Conservation (phyloP, 2,113 vertebrate genomes). For the Cyanoliseus patagonus region DNA sequence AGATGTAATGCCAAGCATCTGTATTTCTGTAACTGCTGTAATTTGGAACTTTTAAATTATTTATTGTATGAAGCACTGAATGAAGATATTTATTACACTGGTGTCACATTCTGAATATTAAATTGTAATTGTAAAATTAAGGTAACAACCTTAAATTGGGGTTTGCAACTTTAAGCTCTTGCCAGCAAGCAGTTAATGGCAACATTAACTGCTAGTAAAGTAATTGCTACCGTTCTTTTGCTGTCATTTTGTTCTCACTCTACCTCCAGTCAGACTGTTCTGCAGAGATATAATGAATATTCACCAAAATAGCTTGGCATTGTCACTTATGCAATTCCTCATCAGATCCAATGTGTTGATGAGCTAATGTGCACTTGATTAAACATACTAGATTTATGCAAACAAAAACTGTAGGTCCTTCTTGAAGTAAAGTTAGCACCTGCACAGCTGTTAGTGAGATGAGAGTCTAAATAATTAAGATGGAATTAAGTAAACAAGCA, state of each 20-base stretch:
- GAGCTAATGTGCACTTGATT: constrained; percentile 64
- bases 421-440: constrained; percentile 45
- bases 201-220: constrained; percentile 40
- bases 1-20: neutral
- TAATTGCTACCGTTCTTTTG: constrained; percentile 54
- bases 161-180: constrained; percentile 26
- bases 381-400: constrained; percentile 50
- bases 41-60: neutral
- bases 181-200: constrained; percentile 47
- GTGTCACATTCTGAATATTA: constrained; percentile 11
- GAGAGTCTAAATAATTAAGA: constrained; percentile 51
- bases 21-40: neutral
- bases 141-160: constrained; percentile 21
- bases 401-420: constrained; percentile 48
- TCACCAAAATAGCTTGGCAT: constrained; percentile 60
- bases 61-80: neutral
- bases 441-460: constrained; percentile 42
- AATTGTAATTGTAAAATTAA: constrained; percentile 34
- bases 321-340: constrained; percentile 46
- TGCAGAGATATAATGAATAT: constrained; percentile 36
- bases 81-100: neutral
- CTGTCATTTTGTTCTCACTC: constrained; percentile 64
- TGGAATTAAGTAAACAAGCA: constrained; percentile 63
- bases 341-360: constrained; percentile 47
- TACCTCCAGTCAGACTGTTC: constrained; percentile 53